Base-by-base conservation (phyloP, 2,888 invertebrate species). In the Agriotes lineatus region DNA sequence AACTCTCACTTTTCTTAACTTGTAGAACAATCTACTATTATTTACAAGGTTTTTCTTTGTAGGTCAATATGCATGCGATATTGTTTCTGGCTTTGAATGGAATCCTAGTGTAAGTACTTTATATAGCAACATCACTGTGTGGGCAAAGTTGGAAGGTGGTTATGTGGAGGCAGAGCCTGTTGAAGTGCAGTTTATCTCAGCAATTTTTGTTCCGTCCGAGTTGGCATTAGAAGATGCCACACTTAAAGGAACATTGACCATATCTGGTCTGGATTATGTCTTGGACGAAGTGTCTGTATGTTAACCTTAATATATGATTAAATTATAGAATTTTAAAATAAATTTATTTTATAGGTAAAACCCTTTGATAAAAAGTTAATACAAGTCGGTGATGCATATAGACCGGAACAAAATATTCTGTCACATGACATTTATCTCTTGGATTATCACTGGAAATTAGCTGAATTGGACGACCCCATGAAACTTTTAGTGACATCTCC, bases 261-360 rank as follows among this genome's bases (percentile, higher is more conserved):
- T 89, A 56, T 85, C 84, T 73, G 91, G 91, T 3, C 80, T 89
- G 59, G 85, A 86, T 48, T 83, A 85, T 76, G 87, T 90, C 16
- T 81, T 91, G 64, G 84, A 87, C 65, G 86, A 88, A 78, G 81
- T 90, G 48, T 82, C 85, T 80, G 88, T 88, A 80, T 72, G 72
- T 67, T 60, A 42, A 44, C n/a, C n/a, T n/a, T n/a, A n/a, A n/a
- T n/a, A n/a, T n/a, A n/a, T n/a, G n/a, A n/a, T n/a, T n/a, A n/a
- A n/a, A n/a, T n/a, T n/a, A n/a, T n/a, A n/a, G n/a, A n/a, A n/a
- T n/a, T n/a, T n/a, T n/a, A n/a, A n/a, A n/a, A n/a, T n/a, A n/a
- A 1, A 48, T 18, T 48, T 16, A 16, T 5, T 64, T 75, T 76
- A 30, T 70, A 83, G 83, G 81, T 82, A 16, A 70, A 68, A 39